Base-by-base conservation (phyloP, 2,888 invertebrate species). In the Tetragnatha montana region DNA sequence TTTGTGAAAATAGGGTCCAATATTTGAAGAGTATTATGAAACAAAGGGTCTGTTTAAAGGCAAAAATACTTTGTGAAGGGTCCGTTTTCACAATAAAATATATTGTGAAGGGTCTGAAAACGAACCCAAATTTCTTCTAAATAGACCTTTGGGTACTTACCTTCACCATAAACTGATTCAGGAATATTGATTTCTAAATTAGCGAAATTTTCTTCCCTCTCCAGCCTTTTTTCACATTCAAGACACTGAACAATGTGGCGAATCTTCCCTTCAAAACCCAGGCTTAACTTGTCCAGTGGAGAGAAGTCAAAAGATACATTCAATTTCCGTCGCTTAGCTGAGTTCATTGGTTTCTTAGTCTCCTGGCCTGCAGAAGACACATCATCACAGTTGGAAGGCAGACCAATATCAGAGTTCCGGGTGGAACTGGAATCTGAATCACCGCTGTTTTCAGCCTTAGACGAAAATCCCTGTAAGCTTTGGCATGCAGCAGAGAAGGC, bases 201-300 rank as follows among this genome's bases (percentile, higher is more conserved):
- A 22, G 76, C 69, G 49, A 89, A 89, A 51, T n/a, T 51, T 78
- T 89, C 89, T 47, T 81, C 85, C 4, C 71, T 22, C 35, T 85
- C 81, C 14, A 76, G 50, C 8, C 73, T 75, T 21, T 76, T 81
- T 21, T 89, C 89, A 78, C 89, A 89, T 71, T 85, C 85, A 8
- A 89, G 78, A 51, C 89, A 89, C 21, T 85, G 81, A 12, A 86
- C 70, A 68, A 76, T 69, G 68, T 85, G 76, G 51, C 73, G 89
- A 14, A 89, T 76, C 68, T 75, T 81, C 2, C 89, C 89, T 86
- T 89, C 78, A 69, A 89, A 85, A 17, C 89, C 89, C 19, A 86
- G 47, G 76, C 70, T 80, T 19, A 85, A 50, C 51, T 74, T 70
- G 14, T 82, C 81, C n/a, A 82, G 60, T 6, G 71, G 69, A 71